Evolutionary conservation across 2,888 invertebrate genomes (phyloP).

Genomic region (Tenthredo mesomela): DNA sequence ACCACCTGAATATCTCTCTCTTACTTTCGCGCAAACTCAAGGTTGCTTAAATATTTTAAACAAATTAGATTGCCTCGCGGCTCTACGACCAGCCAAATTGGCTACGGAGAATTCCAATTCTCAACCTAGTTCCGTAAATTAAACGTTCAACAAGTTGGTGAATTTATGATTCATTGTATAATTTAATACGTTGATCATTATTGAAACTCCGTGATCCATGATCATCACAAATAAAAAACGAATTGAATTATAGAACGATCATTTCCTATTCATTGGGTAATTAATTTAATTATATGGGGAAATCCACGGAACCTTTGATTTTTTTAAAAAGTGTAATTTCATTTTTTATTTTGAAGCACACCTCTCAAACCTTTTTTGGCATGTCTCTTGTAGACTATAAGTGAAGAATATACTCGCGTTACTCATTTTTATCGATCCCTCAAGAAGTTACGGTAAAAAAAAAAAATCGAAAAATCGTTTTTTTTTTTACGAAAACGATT

Average conservation of each 20-base stretch:
- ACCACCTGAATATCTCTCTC: not conserved
- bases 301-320: too few relatives aligned
- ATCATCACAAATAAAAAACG: not conserved
- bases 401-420: too few relatives aligned
- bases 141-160: not conserved
- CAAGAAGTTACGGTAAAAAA: too few relatives aligned
- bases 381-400: too few relatives aligned
- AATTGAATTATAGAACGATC: too few relatives aligned
- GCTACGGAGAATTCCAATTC: slow-evolving; percentile 16
- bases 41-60: slow-evolving; percentile 46
- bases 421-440: too few relatives aligned
- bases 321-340: too few relatives aligned
- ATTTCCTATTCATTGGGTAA: not conserved
- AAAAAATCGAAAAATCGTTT: too few relatives aligned
- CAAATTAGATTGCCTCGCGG: slow-evolving; percentile 47
- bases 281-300: too few relatives aligned
- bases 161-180: not conserved
- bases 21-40: not conserved
- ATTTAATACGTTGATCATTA: not conserved
- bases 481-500: too few relatives aligned
- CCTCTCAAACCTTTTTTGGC: too few relatives aligned
- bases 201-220: not conserved
- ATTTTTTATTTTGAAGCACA: too few relatives aligned
- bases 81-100: not conserved
- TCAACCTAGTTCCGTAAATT: slow-evolving; percentile 1